Base-by-base conservation (phyloP, 2,113 vertebrate species). In the Stegastes partitus region DNA sequence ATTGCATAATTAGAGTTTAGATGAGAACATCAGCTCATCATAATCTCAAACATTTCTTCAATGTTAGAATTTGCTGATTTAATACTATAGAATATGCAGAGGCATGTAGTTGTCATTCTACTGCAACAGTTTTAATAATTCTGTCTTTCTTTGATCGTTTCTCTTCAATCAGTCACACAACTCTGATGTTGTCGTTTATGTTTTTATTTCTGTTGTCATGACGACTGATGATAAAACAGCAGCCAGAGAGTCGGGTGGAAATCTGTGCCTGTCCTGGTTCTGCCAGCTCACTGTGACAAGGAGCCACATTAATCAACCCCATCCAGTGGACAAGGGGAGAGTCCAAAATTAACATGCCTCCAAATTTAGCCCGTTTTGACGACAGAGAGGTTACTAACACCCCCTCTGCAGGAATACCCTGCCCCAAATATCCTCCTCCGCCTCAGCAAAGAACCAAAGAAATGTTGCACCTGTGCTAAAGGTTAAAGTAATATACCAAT, bases 231-330 rank as follows among this genome's bases (percentile, higher is more conserved):
- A 44, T 8, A 26, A 14, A 18, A 0, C 16, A 47, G 44, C 31
- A 0, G 45, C 5, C 14, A 37, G 45, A 28, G 70, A 66, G n/a
- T 45, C 16, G 63, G 37, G 37, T 44, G 63, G 55, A 81, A 39
- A 31, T 74, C 63, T 66, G 63, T 14, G 55, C 25, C 74, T 90
- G 90, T 77, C 90, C 93, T 90, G 92, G 84, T 91, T 93, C 91
- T 92, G 91, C 90, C 88, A 73, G 76, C 78, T 84, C 47, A 25
- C 81, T 57, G 77, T 84, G 85, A 88, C 64, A 44, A 83, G 81
- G 54, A 86, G 85, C 82, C 62, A 59, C 86, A 92, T 94, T 89
- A 92, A 93, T 92, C 91, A 91, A 64, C 77, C 62, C 68, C 51
- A 23, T 89, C 82, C 73, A 88, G 81, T 5, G 75, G 81, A 89